Evolutionary conservation across 2,797 vertebrate species (phyloP), one percentile per base, ranked within the genome.

Genomic region (Lateolabrax maculatus): DNA sequence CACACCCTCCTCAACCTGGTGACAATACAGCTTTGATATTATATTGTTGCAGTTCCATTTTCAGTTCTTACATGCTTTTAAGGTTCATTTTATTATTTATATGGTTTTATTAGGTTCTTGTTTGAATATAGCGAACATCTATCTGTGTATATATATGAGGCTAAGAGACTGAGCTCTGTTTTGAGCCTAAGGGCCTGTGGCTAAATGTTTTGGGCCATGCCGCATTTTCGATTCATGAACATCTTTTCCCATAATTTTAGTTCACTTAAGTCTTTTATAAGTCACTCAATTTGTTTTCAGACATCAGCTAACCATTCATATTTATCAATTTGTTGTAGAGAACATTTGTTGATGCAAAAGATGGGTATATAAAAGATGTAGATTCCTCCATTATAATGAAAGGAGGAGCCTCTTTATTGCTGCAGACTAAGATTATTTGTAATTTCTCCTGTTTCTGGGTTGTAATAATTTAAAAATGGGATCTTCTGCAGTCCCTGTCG

Each of bases 401-500:
- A 84, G 75, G 89, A 88, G 87, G 90, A 87, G 88, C 74, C 83
- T 89, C 78, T 90, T 88, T 87, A 92, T 82, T 86, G 75, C 90
- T 91, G 84, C 90, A 84, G 89, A 89, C 64, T 71, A 88, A 80
- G 51, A 84, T 66, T 79, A 85, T 91, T 90, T 92, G 80, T 86
- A 78, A 86, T 89, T 90, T 86, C 61, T 79, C 78, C 79, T 80
- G 58, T 86, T 86, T 90, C 70, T 89, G 83, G 71, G 80, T 90
- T 93, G 87, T 93, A 91, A 91, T 86, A 90, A 93, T 93, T 90
- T 92, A 91, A 93, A 89, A 77, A 86, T 79, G 60, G 83, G 87
- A 90, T 90, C 63, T 55, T 85, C 85, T 85, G 79, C 79, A 80
- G 87, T 89, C 75, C 82, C 80, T 80, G 86, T 90, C 79, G 71